Evolutionary conservation across 2,888 invertebrate genomes (phyloP), one percentile per base, ranked within the genome.

Genomic region (Bembecia ichneumoniformis): DNA sequence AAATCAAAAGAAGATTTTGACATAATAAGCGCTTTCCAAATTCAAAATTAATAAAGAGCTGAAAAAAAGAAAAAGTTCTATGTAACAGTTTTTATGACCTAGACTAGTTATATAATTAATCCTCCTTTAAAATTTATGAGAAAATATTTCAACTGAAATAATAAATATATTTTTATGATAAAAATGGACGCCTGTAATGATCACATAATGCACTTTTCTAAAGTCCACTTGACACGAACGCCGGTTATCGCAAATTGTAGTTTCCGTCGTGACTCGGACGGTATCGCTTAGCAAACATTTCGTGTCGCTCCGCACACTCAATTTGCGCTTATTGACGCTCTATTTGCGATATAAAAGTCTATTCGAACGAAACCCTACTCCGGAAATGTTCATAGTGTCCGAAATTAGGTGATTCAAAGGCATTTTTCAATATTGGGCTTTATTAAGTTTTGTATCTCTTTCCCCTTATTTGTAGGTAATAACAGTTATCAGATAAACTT

Each of bases 321-420:
- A 74, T 74, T 74, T 73, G 74, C 72, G 67, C 61, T 68, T 64
- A 67, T 68, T 66, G 65, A 58, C 64, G 58, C 61, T 60, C 62
- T 64, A 62, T 63, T 59, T 53, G 54, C 59, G 47, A 56, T 55
- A 63, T 66, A 62, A 67, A 66, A 59, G 54, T 55, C 40, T 40
- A 40, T 40, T 40, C 40, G n/a, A 14, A 40, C 40, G 40, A 40
- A 40, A 40, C 28, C 7, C 9, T 9, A n/a, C 40, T 4, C 14
- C 14, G 40, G 40, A 40, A 40, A 11, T 40, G 40, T 40, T 14
- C 40, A 14, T 13, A 40, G 11, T 40, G 40, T 40, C n/a, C 14
- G 40, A 40, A 40, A 40, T 40, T 40, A 40, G 40, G 40, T 40
- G 40, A 40, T 11, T 11, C 13, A 40, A 40, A 40, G 3, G 28